phyloP scores from a whole-genome alignment of 1,140 invertebrate genomes.

The Drosophila subobscura region DNA sequence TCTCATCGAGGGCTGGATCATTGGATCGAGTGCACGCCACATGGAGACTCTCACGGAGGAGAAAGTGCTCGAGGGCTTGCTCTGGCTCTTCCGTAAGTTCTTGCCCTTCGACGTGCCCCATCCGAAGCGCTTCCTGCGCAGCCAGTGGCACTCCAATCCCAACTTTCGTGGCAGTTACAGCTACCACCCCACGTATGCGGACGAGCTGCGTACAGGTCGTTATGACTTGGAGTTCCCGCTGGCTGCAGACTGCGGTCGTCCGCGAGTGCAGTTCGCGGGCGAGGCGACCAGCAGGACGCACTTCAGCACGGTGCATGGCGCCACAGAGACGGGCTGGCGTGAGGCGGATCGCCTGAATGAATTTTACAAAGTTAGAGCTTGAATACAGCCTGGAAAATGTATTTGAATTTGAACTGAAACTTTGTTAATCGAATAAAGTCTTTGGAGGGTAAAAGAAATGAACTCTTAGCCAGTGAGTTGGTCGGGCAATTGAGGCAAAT shows the following conservation, averaged over 20 bases:
- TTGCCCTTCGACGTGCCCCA: conserved; percentile 54
- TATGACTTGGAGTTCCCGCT: conserved; percentile 86
- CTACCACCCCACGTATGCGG: conserved; percentile 86
- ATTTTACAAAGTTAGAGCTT: conserved; percentile 40
- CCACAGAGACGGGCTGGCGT: conserved; percentile 90
- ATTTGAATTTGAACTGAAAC: too few species aligned
- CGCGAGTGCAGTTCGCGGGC: conserved; percentile 88
- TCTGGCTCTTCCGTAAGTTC: conserved; percentile 84
- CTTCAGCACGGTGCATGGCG: conserved; percentile 92
- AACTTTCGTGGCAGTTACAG: conserved; percentile 89
- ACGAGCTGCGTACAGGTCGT: conserved; percentile 84
- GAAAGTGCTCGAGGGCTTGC: conserved; percentile 84
- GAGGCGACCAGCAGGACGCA: conserved; percentile 88
- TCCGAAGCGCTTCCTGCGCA: conserved; percentile 72
- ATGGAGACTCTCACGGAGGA: conserved; percentile 85
- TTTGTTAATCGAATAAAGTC: too few species aligned
- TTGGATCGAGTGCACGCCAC: conserved; percentile 85
- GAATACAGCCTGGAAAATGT: too few species aligned
- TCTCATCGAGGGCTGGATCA: conserved; percentile 87
- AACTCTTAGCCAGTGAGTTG: conserved; percentile 28
- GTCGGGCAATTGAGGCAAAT: conserved; percentile 28
- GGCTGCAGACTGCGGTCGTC: conserved; percentile 81
- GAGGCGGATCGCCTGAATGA: conserved; percentile 86
- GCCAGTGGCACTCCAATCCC: conserved; percentile 87
- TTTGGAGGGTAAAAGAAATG: neutral